Percentiles rank a stretch among this genome's conserved stretches.
Conservation (phyloP, 2,113 vertebrate genomes). For the Peromyscus leucopus region DNA sequence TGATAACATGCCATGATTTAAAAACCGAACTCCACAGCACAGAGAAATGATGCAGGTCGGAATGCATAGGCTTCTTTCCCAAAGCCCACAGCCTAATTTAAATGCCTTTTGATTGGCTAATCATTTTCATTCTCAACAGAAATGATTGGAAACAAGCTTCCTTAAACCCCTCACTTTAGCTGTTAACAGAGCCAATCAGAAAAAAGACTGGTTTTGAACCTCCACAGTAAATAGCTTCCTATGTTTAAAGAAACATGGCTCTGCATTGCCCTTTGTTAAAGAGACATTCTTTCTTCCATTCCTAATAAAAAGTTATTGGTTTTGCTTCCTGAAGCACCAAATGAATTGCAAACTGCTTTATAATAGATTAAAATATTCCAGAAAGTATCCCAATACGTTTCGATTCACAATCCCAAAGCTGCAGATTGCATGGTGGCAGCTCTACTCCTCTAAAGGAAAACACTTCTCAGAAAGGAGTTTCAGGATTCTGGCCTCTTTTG, state of each 20-base stretch:
- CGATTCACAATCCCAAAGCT: conserved; percentile 51
- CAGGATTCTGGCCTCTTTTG: conserved; percentile 55
- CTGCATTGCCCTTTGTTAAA: conserved; percentile 59
- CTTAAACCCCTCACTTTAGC: conserved; percentile 44
- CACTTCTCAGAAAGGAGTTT: conserved; percentile 49
- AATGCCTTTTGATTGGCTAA: conserved; percentile 77
- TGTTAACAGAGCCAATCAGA: conserved; percentile 78
- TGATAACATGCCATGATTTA: conserved; percentile 83
- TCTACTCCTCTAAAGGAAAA: background rate
- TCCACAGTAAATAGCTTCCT: conserved; percentile 60
- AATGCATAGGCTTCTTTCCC: conserved; percentile 77
- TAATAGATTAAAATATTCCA: conserved; percentile 54
- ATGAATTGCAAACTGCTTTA: conserved; percentile 40
- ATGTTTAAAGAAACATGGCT: conserved; percentile 67
- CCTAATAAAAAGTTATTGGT: conserved; percentile 60
- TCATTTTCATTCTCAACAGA: conserved; percentile 71
- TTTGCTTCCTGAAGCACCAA: conserved; percentile 53
- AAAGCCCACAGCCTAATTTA: conserved; percentile 74
- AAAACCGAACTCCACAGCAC: conserved; percentile 73
- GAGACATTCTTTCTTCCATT: conserved; percentile 40
- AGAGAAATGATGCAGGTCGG: conserved; percentile 80
- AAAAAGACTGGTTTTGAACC: conserved; percentile 74
- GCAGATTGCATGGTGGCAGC: conserved; percentile 28
- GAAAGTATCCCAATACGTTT: conserved; percentile 50
- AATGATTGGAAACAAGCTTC: conserved; percentile 76